Conservation (phyloP, 2,113 vertebrate species). For the Melanerpes aurifrons region DNA sequence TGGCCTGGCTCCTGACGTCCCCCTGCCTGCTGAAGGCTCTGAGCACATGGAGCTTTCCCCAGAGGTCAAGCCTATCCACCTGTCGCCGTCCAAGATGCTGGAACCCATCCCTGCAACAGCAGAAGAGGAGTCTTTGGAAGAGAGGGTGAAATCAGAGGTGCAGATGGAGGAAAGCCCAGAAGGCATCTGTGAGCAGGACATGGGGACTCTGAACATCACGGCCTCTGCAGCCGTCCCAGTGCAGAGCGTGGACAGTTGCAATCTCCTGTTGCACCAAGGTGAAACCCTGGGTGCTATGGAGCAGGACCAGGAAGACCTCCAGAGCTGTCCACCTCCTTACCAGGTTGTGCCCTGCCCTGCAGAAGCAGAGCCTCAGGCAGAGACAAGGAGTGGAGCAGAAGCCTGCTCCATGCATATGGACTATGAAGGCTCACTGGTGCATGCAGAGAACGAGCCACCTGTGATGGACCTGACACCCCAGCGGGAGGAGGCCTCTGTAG, state of each 20-base stretch:
- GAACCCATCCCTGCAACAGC: slow-evolving; percentile 72
- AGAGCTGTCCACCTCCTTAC: slow-evolving; percentile 74
- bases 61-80: slow-evolving; percentile 82
- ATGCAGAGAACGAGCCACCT: not conserved
- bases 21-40: slow-evolving; percentile 76
- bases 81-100: slow-evolving; percentile 80
- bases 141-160: slow-evolving; percentile 76
- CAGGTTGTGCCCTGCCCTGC: slow-evolving; percentile 60
- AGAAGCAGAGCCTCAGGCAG: slow-evolving; percentile 53
- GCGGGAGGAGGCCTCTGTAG: slow-evolving; percentile 65
- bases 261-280: slow-evolving; percentile 57
- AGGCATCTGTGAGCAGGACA: slow-evolving; percentile 59
- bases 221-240: slow-evolving; percentile 43
- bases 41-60: slow-evolving; percentile 79
- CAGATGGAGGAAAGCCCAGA: slow-evolving; percentile 73
- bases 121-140: slow-evolving; percentile 67
- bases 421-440: slow-evolving; percentile 33
- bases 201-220: slow-evolving; percentile 58
- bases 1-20: slow-evolving; percentile 78
- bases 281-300: slow-evolving; percentile 67
- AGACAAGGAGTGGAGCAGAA: slow-evolving; percentile 33
- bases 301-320: slow-evolving; percentile 69
- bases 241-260: slow-evolving; percentile 47
- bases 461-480: slow-evolving; percentile 69
- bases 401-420: slow-evolving; percentile 64